These are phyloP conservation scores for Meandrusa payeni DNA, from an alignment of 2,888 invertebrate genomes.

Conservation along the genomic window DNA sequence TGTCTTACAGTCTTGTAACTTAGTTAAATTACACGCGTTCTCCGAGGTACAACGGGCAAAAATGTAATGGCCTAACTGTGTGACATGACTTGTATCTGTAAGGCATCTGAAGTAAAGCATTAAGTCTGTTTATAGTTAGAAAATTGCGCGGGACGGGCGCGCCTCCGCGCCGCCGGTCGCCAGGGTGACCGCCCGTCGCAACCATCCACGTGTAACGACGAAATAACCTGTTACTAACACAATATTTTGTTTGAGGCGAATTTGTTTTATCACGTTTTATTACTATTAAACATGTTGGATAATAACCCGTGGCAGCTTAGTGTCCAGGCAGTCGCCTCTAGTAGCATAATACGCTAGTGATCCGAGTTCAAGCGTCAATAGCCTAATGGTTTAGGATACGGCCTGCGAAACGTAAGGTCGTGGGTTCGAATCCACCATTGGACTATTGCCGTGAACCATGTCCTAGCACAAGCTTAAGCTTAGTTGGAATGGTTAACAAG, in stretches of 20 bases:
- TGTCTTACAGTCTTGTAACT: not conserved
- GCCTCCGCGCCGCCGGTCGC: slow-evolving; percentile 54
- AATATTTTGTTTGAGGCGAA: slow-evolving; percentile 8
- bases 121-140: slow-evolving; percentile 18
- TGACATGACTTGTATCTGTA: slow-evolving; percentile 7
- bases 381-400: too few relatives aligned
- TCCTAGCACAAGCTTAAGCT: too few relatives aligned
- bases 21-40: not conserved
- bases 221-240: slow-evolving; percentile 27
- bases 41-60: too few relatives aligned
- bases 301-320: too few relatives aligned
- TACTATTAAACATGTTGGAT: not conserved
- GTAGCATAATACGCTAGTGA: too few relatives aligned
- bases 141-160: slow-evolving; percentile 31
- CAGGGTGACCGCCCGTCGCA: slow-evolving; percentile 62
- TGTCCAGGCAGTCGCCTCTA: too few relatives aligned
- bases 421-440: too few relatives aligned
- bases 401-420: too few relatives aligned
- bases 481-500: too few relatives aligned
- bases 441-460: too few relatives aligned
- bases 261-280: not conserved
- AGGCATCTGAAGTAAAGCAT: slow-evolving; percentile 14
- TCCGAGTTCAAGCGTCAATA: too few relatives aligned
- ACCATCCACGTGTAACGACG: slow-evolving; percentile 41
- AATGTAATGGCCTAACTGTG: too few relatives aligned